Conservation (phyloP, 2,113 vertebrate genomes). For the Cromileptes altivelis region DNA sequence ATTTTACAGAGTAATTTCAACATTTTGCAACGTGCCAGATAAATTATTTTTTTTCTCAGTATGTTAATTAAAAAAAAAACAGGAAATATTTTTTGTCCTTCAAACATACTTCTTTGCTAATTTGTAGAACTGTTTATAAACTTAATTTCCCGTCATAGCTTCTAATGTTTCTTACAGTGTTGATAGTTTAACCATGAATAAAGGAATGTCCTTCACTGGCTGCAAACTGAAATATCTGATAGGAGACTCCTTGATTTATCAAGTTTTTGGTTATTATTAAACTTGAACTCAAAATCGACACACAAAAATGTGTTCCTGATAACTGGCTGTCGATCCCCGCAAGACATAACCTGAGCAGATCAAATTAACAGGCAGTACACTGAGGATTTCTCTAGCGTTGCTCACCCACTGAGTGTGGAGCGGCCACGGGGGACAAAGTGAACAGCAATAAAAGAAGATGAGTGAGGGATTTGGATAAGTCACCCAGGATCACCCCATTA, state of each 20-base stretch:
- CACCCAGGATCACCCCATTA: constrained; percentile 79
- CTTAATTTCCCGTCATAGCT: background rate
- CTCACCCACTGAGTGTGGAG: constrained; percentile 63
- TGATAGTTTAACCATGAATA: background rate
- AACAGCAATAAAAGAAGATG: constrained; percentile 83
- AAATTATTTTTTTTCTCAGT: background rate
- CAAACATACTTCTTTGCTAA: background rate
- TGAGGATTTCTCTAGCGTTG: constrained; percentile 46
- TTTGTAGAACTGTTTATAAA: background rate
- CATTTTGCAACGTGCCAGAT: background rate
- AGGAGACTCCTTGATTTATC: background rate
- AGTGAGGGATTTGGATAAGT: constrained; percentile 82
- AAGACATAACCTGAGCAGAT: constrained; percentile 50
- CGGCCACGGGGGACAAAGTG: constrained; percentile 68
- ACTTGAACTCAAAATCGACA: constrained; percentile 19
- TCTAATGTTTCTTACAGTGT: background rate
- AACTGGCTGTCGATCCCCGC: background rate
- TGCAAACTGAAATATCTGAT: background rate
- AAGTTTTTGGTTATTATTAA: constrained; percentile 19
- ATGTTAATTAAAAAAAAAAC: background rate
- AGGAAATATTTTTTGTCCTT: background rate
- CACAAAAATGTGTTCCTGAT: constrained; percentile 23
- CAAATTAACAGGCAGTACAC: constrained; percentile 65
- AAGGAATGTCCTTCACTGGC: background rate
- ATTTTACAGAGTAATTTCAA: background rate